phyloP scores from a whole-genome alignment of 2,888 invertebrate genomes.

The Eremobia ochroleuca region DNA sequence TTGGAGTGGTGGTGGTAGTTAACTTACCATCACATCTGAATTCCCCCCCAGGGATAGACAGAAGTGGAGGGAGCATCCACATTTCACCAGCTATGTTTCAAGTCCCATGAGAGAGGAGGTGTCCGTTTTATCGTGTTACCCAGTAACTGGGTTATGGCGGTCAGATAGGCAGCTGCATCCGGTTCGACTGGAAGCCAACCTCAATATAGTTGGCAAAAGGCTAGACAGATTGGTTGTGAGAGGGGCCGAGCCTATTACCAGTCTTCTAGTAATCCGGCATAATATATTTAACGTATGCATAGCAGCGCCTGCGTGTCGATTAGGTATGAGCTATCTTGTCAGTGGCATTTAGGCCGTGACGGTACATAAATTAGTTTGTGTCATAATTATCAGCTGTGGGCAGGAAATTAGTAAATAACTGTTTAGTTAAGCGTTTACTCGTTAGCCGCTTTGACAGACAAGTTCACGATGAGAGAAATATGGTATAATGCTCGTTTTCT shows the following conservation, averaged over 20 bases:
- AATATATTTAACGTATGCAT: slow-evolving; percentile 18
- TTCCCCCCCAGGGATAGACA: neutral
- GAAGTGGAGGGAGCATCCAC: neutral
- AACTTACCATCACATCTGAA: neutral
- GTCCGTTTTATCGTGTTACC: neutral
- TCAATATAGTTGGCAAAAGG: neutral
- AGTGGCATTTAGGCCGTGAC: slow-evolving; percentile 47
- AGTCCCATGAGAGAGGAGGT: neutral
- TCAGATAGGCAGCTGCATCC: neutral
- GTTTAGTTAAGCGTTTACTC: slow-evolving; percentile 11
- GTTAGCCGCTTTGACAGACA: slow-evolving; percentile 17
- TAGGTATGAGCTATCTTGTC: slow-evolving; percentile 37
- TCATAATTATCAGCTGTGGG: slow-evolving; percentile 42
- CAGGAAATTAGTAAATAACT: slow-evolving; percentile 41
- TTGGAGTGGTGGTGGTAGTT: neutral
- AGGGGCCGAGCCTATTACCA: neutral
- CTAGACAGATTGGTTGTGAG: neutral
- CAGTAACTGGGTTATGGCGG: neutral
- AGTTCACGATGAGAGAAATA: neutral
- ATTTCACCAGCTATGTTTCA: neutral
- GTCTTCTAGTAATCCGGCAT: neutral
- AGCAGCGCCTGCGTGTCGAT: slow-evolving; percentile 4
- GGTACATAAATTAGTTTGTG: slow-evolving; percentile 39
- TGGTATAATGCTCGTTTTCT: neutral
- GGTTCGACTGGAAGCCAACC: neutral